Conservation (phyloP, 2,797 vertebrate species). For the Myripristis jacobus region DNA sequence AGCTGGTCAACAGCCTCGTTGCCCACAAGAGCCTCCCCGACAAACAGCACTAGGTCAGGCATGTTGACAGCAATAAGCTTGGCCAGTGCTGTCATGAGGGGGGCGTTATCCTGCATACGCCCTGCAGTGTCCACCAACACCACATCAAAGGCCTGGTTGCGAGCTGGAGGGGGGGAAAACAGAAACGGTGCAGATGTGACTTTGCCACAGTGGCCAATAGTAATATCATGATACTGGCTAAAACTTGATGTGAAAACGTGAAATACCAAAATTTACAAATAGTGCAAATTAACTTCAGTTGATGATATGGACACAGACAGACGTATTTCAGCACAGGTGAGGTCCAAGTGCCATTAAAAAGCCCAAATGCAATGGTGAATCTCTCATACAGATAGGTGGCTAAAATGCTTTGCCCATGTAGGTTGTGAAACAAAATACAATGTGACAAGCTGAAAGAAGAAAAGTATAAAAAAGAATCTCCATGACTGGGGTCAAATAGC, state of each 20-base stretch:
- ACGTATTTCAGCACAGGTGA: too few species aligned
- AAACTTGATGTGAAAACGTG: not conserved
- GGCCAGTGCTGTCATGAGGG: slow-evolving; percentile 96
- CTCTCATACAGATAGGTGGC: too few species aligned
- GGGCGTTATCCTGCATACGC: slow-evolving; percentile 98
- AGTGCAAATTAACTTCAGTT: too few species aligned
- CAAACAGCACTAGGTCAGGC: slow-evolving; percentile 96
- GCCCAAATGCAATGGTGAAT: too few species aligned
- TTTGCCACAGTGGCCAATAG: not conserved
- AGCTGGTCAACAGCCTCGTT: slow-evolving; percentile 98
- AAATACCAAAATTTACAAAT: too few species aligned
- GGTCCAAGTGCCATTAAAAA: too few species aligned
- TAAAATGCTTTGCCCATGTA: too few species aligned
- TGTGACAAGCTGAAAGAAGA: too few species aligned
- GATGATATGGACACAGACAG: too few species aligned
- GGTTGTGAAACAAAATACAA: too few species aligned
- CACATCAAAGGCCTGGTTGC: slow-evolving; percentile 95
- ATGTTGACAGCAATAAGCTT: slow-evolving; percentile 97
- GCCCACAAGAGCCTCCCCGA: slow-evolving; percentile 97
- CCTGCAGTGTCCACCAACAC: slow-evolving; percentile 99
- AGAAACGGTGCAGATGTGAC: not conserved
- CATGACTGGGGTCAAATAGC: too few species aligned
- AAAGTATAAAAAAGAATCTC: too few species aligned
- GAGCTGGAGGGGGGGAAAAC: slow-evolving; percentile 80
- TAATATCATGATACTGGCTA: not conserved